Evolutionary conservation across 2,113 vertebrate species (phyloP).

Genomic region (Pseudopipra pipra): DNA sequence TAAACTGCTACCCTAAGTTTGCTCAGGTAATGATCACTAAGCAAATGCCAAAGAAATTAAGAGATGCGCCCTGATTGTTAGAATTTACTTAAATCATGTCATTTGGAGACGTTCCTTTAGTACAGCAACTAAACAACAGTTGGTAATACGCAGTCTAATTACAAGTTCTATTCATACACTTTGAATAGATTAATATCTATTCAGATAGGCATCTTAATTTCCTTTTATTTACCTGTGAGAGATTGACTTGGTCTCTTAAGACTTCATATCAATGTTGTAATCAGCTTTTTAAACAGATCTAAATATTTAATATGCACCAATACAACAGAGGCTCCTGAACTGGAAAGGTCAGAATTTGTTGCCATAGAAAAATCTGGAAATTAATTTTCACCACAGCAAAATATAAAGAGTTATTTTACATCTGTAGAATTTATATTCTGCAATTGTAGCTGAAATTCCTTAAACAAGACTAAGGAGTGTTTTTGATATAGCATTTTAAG

Average conservation of each 20-base stretch:
- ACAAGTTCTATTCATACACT: not conserved
- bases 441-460: not conserved
- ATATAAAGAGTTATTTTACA: not conserved
- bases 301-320: conserved; percentile 21
- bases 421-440: not conserved
- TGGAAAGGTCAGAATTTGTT: conserved; percentile 40
- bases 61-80: not conserved
- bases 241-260: not conserved
- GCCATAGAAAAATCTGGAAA: conserved; percentile 14
- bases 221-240: conserved; percentile 27
- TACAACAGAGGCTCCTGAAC: not conserved
- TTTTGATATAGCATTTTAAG: not conserved
- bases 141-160: not conserved
- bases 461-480: not conserved
- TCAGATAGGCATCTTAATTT: conserved; percentile 37
- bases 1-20: not conserved
- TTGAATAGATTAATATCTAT: not conserved
- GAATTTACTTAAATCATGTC: not conserved
- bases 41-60: not conserved
- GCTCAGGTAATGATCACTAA: not conserved
- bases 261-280: not conserved
- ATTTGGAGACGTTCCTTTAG: not conserved
- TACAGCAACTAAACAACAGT: not conserved
- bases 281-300: conserved; percentile 31
- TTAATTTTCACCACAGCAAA: not conserved